Evolutionary conservation across 2,888 invertebrate genomes (phyloP).

Genomic region (Dryobotodes eremita): DNA sequence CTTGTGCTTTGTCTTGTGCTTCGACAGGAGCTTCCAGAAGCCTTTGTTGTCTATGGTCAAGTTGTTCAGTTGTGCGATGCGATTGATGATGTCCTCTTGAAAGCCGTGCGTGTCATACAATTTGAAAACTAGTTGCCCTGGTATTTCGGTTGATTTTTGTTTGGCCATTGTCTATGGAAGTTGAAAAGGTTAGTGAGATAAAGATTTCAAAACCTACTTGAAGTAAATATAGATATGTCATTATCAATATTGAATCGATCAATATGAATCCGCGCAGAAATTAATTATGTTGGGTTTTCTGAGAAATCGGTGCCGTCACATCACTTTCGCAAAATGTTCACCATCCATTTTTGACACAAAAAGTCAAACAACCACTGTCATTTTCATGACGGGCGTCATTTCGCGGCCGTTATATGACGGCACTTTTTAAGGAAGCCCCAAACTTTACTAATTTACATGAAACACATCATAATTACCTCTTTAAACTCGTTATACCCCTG

Average conservation of each 20-base stretch:
- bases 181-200: background rate
- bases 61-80: constrained; percentile 92
- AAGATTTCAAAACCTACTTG: background rate
- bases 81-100: constrained; percentile 92
- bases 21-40: constrained; percentile 90
- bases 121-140: constrained; percentile 93
- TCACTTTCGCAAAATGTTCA: background rate
- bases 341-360: too few relatives aligned
- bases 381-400: background rate
- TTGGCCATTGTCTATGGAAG: constrained; percentile 81
- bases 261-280: background rate
- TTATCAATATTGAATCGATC: background rate
- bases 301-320: background rate
- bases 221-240: background rate
- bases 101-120: constrained; percentile 95
- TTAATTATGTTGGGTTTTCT: background rate
- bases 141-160: constrained; percentile 85
- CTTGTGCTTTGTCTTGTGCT: constrained; percentile 89
- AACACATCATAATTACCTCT: constrained; percentile 75
- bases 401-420: background rate
- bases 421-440: background rate
- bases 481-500: constrained; percentile 93
- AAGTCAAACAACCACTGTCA: background rate
- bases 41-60: constrained; percentile 91
- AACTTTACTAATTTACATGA: background rate